phyloP scores from a whole-genome alignment of 2,113 vertebrate genomes.

The Ageneiosus marmoratus region DNA sequence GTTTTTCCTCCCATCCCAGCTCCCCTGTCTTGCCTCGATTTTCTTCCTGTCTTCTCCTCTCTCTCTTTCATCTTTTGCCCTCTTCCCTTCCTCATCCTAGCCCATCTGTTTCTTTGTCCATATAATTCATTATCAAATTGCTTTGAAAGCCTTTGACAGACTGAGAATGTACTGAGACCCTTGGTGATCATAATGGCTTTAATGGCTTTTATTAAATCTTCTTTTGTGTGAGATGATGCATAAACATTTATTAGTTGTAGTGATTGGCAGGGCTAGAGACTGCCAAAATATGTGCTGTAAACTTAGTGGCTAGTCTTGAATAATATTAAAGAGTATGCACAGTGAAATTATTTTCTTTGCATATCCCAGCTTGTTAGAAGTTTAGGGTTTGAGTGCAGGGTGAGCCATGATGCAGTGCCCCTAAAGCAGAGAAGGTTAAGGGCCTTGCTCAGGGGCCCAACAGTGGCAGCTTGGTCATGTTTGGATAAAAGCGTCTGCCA shows the following conservation, averaged over 20 bases:
- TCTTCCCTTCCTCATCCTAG: not conserved
- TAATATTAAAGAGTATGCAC: not conserved
- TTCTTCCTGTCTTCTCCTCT: constrained; percentile 41
- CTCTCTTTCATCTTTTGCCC: constrained; percentile 21
- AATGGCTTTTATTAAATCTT: not conserved
- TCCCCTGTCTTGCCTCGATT: constrained; percentile 35
- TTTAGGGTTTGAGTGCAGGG: too few relatives aligned
- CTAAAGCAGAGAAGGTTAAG: too few relatives aligned
- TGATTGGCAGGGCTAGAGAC: not conserved
- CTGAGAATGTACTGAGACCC: not conserved
- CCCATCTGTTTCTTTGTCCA: constrained; percentile 12
- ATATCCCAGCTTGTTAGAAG: too few relatives aligned
- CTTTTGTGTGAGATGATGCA: not conserved
- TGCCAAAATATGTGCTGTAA: not conserved
- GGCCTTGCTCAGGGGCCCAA: too few relatives aligned
- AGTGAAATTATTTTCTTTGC: too few relatives aligned
- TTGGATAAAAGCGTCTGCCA: not conserved
- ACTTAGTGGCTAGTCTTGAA: not conserved
- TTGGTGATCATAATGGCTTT: not conserved
- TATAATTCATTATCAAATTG: constrained; percentile 14
- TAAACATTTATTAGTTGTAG: not conserved
- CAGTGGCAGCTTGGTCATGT: not conserved
- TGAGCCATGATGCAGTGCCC: too few relatives aligned
- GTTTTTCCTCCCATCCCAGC: constrained; percentile 40
- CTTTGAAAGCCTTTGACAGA: constrained; percentile 7